Percentiles rank a stretch among this genome's conserved stretches.
phyloP scores from a whole-genome alignment of 2,888 invertebrate genomes.

The Ctena decussata region DNA sequence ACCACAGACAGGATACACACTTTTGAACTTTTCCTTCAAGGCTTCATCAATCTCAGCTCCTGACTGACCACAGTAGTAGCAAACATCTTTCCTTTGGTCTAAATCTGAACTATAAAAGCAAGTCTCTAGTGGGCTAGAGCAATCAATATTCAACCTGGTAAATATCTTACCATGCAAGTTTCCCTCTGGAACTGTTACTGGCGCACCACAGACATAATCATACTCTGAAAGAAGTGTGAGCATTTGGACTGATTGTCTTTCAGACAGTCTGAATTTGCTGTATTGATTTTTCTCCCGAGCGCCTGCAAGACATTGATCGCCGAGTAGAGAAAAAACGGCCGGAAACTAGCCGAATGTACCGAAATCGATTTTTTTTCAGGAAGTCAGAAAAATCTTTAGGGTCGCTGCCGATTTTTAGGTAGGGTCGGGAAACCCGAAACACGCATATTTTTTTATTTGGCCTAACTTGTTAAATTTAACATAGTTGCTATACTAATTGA shows the following conservation, averaged over 20 bases:
- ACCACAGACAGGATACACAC: slow-evolving; percentile 16
- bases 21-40: slow-evolving; percentile 3
- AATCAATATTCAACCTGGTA: neutral
- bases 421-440: too few relatives aligned
- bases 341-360: too few relatives aligned
- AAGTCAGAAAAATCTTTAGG: too few relatives aligned
- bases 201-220: neutral
- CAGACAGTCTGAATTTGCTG: neutral
- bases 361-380: too few relatives aligned
- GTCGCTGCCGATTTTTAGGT: too few relatives aligned
- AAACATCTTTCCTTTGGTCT: neutral
- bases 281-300: too few relatives aligned
- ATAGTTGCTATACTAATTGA: too few relatives aligned
- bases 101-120: slow-evolving; percentile 8
- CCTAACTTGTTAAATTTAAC: too few relatives aligned
- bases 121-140: neutral
- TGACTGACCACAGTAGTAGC: slow-evolving; percentile 7
- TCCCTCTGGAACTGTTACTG: neutral
- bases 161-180: slow-evolving; percentile 9
- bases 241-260: neutral
- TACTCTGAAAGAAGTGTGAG: neutral
- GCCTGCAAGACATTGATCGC: too few relatives aligned
- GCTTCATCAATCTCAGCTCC: neutral
- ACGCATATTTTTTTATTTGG: too few relatives aligned
- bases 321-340: too few relatives aligned